Evolutionary conservation across 2,113 vertebrate genomes (phyloP).

Genomic region (Proterorhinus semilunaris): DNA sequence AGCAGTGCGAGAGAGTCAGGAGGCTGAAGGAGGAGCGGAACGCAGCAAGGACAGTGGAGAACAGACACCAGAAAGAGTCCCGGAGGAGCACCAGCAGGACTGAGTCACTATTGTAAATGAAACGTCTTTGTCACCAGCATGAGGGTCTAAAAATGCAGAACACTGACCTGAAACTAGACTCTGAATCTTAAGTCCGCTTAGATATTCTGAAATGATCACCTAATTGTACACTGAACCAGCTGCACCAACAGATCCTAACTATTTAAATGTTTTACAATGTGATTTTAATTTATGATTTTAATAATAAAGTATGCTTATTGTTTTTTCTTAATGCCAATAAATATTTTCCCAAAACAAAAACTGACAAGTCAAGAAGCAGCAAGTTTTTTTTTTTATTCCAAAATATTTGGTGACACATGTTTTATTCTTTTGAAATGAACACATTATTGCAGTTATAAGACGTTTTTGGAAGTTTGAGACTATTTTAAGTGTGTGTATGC

Average conservation of each 20-base stretch:
- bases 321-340: not conserved
- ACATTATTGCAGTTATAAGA: not conserved
- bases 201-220: not conserved
- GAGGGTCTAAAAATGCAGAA: not conserved
- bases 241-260: constrained; percentile 15
- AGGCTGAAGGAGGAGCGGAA: constrained; percentile 40
- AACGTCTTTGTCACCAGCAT: constrained; percentile 42
- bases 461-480: not conserved
- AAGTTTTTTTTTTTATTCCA: constrained; percentile 29
- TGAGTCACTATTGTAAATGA: constrained; percentile 54
- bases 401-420: not conserved
- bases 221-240: not conserved
- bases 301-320: constrained; percentile 42
- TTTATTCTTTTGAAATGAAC: not conserved
- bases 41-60: constrained; percentile 24
- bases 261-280: constrained; percentile 14
- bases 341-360: not conserved
- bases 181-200: not conserved
- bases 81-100: constrained; percentile 50
- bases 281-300: constrained; percentile 43
- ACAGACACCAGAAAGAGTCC: constrained; percentile 15
- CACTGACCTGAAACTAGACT: constrained; percentile 9
- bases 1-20: constrained; percentile 47
- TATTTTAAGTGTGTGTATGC: not conserved
- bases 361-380: not conserved